Evolutionary conservation across 2,888 invertebrate genomes (phyloP).

Genomic region (Rotaria sp.): DNA sequence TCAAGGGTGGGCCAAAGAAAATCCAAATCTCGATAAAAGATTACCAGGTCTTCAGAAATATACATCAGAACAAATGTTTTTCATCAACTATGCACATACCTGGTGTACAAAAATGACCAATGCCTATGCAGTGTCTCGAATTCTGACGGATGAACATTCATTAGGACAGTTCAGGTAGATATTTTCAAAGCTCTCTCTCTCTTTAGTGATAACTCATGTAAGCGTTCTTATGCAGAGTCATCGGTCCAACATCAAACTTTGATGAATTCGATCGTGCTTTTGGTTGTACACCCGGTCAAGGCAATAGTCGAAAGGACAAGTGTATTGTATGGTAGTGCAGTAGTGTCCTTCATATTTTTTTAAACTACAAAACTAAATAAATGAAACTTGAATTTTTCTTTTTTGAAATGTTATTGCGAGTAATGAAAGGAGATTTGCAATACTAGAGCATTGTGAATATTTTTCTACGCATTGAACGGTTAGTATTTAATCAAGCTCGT

Average conservation of each 20-base stretch:
- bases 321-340: slow-evolving; percentile 31
- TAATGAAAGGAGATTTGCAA: too few species aligned
- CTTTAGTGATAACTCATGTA: not conserved
- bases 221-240: slow-evolving; percentile 45
- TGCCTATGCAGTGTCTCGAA: not conserved
- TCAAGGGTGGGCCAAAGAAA: too few species aligned
- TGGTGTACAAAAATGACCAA: not conserved
- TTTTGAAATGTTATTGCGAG: too few species aligned
- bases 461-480: too few species aligned
- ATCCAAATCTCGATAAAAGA: too few species aligned
- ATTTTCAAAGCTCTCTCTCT: not conserved
- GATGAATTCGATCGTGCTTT: slow-evolving; percentile 46
- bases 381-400: too few species aligned
- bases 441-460: too few species aligned
- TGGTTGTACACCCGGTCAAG: slow-evolving; percentile 43
- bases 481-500: too few species aligned
- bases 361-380: too few species aligned
- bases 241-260: slow-evolving; percentile 48
- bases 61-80: not conserved
- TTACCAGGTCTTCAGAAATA: too few species aligned
- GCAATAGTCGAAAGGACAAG: slow-evolving; percentile 31
- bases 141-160: not conserved
- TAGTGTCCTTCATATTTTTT: too few species aligned
- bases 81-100: not conserved
- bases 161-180: not conserved